A percentile compares a stretch with the other conserved stretches of the same genome.
phyloP scores from a whole-genome alignment of 1,140 invertebrate species.

The Drosophila azteca region DNA sequence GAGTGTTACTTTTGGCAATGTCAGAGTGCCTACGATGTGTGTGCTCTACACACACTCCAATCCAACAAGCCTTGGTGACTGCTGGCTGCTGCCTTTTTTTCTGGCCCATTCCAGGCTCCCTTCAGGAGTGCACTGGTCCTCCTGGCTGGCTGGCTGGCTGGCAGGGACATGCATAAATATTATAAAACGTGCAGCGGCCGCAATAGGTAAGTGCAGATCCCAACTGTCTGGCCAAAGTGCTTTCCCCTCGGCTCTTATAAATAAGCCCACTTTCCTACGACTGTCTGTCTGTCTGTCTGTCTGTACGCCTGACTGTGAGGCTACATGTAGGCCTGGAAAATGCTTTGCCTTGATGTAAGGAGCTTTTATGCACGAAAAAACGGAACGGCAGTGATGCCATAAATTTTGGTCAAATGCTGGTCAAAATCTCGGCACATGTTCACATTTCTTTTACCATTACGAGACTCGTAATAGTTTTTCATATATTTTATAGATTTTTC shows the following conservation, averaged over 20 bases:
- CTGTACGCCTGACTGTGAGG: slow-evolving; percentile 16
- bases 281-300: slow-evolving; percentile 16
- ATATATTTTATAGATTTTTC: too few relatives aligned
- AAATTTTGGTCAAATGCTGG: slow-evolving; percentile 36
- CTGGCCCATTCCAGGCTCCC: slow-evolving; percentile 5
- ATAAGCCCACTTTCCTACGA: slow-evolving; percentile 70
- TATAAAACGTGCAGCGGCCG: slow-evolving; percentile 72
- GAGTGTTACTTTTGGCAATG: slow-evolving; percentile 78
- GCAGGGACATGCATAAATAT: slow-evolving; percentile 76
- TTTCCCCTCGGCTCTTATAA: slow-evolving; percentile 56
- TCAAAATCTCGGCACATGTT: slow-evolving; percentile 15
- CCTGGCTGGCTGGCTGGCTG: slow-evolving; percentile 3
- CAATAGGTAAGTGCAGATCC: slow-evolving; percentile 62
- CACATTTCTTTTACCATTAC: background rate
- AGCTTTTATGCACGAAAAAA: slow-evolving; percentile 62
- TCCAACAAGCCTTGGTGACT: background rate
- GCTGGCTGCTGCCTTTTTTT: background rate
- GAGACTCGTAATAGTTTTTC: too few relatives aligned
- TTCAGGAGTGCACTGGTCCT: slow-evolving; percentile 35
- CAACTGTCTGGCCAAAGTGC: slow-evolving; percentile 62
- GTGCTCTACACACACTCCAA: slow-evolving; percentile 39
- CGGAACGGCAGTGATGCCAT: slow-evolving; percentile 31
- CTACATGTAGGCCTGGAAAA: slow-evolving; percentile 33
- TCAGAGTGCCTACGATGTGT: slow-evolving; percentile 23
- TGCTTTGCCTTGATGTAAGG: slow-evolving; percentile 52